Evolutionary conservation across 2,113 vertebrate species (phyloP).

Genomic region (Triplophysa siluroides): DNA sequence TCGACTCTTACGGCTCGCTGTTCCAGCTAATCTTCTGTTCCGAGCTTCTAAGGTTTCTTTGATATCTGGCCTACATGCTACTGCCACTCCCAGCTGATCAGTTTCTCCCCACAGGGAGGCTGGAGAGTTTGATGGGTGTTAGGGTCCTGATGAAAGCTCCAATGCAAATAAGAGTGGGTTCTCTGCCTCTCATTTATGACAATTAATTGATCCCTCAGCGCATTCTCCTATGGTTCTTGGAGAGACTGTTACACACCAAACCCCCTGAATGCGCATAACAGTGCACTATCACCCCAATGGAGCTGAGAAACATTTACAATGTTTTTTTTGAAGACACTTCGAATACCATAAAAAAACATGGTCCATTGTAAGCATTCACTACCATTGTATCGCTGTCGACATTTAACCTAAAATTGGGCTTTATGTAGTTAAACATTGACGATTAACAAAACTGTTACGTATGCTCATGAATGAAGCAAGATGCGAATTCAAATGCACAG

Average conservation of each 20-base stretch:
- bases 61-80: conserved; percentile 47
- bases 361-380: too few species aligned
- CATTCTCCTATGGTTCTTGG: conserved; percentile 37
- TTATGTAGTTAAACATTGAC: too few species aligned
- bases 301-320: not conserved
- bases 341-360: too few species aligned
- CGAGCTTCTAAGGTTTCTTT: conserved; percentile 41
- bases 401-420: too few species aligned
- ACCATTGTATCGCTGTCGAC: too few species aligned
- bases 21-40: conserved; percentile 7
- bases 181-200: conserved; percentile 36
- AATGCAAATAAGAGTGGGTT: conserved; percentile 53
- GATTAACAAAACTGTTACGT: too few species aligned
- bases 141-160: conserved; percentile 57
- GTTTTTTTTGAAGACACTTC: too few species aligned
- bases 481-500: too few species aligned
- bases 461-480: too few species aligned
- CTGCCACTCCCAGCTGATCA: conserved; percentile 38
- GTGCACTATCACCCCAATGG: not conserved
- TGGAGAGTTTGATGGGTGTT: conserved; percentile 41
- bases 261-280: not conserved
- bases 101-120: conserved; percentile 8
- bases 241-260: conserved; percentile 26
- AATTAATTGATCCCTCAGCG: conserved; percentile 65
- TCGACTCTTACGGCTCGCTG: not conserved